phyloP scores from a whole-genome alignment of 2,113 vertebrate genomes.

The Capreolus pygargus region DNA sequence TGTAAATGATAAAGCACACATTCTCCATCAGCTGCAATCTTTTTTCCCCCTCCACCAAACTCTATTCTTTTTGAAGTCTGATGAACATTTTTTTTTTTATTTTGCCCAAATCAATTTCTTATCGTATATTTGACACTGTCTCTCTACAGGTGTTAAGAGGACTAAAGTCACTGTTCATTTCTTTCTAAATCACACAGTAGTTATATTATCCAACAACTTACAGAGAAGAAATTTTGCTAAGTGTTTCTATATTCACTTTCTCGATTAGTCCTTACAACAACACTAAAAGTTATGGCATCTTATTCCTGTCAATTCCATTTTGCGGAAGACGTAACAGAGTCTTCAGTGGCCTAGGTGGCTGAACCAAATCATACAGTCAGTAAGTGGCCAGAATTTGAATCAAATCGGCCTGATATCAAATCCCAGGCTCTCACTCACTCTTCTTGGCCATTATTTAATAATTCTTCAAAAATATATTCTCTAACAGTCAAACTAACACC shows the following conservation, averaged over 20 bases:
- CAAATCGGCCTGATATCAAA: neutral
- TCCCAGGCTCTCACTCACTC: neutral
- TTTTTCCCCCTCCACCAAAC: neutral
- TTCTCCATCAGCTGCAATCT: neutral
- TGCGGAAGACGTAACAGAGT: neutral
- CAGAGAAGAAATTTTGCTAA: neutral
- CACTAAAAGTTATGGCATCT: neutral
- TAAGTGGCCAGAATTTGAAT: neutral
- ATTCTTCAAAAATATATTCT: neutral
- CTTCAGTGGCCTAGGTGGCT: neutral
- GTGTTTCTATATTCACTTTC: neutral
- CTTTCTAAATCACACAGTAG: neutral
- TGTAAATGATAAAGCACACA: neutral
- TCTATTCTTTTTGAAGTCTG: neutral
- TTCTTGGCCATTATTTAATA: neutral
- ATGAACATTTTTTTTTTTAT: neutral
- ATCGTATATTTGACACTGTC: neutral
- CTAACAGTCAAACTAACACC: neutral
- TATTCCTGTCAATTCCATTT: neutral
- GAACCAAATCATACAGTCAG: neutral
- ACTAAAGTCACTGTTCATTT: neutral
- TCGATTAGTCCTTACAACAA: neutral
- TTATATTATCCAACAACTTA: neutral
- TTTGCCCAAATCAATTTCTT: conserved; percentile 9
- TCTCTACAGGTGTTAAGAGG: neutral